phyloP scores from a whole-genome alignment of 1,140 invertebrate genomes.

The Psilanteris sp. region DNA sequence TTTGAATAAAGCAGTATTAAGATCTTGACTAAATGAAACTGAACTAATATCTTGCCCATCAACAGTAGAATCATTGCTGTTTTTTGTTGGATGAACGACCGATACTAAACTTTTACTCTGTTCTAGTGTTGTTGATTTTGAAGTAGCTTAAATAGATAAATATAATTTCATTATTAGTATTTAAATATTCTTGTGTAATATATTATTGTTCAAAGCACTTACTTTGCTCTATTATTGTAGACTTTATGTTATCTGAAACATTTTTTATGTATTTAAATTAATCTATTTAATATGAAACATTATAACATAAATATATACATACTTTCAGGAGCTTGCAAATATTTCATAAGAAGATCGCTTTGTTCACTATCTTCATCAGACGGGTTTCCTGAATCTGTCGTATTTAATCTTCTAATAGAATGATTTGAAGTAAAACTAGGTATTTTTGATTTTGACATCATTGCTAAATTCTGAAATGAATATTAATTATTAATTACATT shows the following conservation, averaged over 20 bases:
- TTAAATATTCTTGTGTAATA: no score
- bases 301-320: slow-evolving; percentile 3
- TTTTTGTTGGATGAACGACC: no score
- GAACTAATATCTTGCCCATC: slow-evolving; percentile 39
- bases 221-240: slow-evolving; percentile 3
- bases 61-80: background rate
- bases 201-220: background rate
- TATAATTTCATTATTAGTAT: no score
- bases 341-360: slow-evolving; percentile 60
- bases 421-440: background rate
- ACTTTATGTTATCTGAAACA: slow-evolving; percentile 2
- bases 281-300: slow-evolving; percentile 1
- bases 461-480: slow-evolving; percentile 71
- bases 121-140: slow-evolving; percentile 10
- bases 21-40: slow-evolving; percentile 64
- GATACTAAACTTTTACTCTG: background rate
- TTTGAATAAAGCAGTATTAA: slow-evolving; percentile 37
- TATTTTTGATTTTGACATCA: slow-evolving; percentile 70
- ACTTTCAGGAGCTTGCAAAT: slow-evolving; percentile 42
- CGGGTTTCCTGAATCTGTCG: slow-evolving; percentile 25
- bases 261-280: no score
- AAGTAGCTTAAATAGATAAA: no score
- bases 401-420: slow-evolving; percentile 20
- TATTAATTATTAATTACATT: no score
- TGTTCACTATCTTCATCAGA: slow-evolving; percentile 40